These are phyloP conservation scores for Apodemia duryi DNA, from an alignment of 2,888 invertebrate genomes.

Conservation along the genomic window DNA sequence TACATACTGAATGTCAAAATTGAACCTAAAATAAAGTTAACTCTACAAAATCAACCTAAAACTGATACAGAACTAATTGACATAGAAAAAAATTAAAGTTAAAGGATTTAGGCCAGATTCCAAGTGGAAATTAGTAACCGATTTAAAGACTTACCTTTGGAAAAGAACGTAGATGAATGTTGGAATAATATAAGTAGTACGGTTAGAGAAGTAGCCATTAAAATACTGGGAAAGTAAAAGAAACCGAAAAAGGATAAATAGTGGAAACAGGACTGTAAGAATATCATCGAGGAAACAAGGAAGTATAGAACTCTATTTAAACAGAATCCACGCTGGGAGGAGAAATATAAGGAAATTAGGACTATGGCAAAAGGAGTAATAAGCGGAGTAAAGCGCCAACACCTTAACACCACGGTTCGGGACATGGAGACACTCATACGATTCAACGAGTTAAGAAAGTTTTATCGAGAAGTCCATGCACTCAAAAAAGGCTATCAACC, in stretches of 20 bases:
- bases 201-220: too few species aligned
- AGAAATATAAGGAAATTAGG: too few species aligned
- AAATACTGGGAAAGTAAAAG: too few species aligned
- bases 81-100: slow-evolving; percentile 8
- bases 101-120: neutral
- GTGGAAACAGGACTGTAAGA: too few species aligned
- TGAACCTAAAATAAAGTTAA: slow-evolving; percentile 18
- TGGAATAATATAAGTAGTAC: too few species aligned
- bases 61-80: neutral
- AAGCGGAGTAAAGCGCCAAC: too few species aligned
- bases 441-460: neutral
- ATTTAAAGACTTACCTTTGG: slow-evolving; percentile 4
- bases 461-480: neutral
- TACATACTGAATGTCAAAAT: slow-evolving; percentile 22
- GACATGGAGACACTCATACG: neutral
- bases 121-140: slow-evolving; percentile 13
- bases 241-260: too few species aligned
- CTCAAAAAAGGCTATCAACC: neutral
- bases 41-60: neutral
- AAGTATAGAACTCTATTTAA: too few species aligned
- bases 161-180: neutral
- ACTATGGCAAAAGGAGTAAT: too few species aligned
- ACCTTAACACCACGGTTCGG: too few species aligned
- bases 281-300: too few species aligned
- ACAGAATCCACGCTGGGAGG: too few species aligned